Conservation (phyloP, 1,140 invertebrate genomes). For the Wasmannia auropunctata region DNA sequence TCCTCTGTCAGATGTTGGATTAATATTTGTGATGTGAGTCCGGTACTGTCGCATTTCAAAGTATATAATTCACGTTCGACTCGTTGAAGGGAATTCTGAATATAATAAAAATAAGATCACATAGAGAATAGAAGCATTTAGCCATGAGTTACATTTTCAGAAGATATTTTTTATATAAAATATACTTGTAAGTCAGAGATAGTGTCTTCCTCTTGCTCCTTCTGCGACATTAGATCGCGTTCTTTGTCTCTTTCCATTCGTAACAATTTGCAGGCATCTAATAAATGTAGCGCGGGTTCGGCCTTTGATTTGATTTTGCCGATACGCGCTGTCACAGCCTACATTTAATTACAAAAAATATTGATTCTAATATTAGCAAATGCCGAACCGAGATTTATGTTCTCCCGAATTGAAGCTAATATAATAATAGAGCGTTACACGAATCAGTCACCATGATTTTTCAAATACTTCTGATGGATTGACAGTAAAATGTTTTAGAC, state of each 20-base stretch:
- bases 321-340: constrained; percentile 83
- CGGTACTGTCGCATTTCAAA: constrained; percentile 84
- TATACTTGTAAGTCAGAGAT: constrained; percentile 77
- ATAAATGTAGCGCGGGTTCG: constrained; percentile 80
- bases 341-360: constrained; percentile 14
- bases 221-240: constrained; percentile 87
- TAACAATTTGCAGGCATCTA: constrained; percentile 89
- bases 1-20: constrained; percentile 92
- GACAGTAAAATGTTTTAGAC: too few species aligned
- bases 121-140: neutral
- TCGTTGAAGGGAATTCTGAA: constrained; percentile 77
- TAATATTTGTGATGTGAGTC: constrained; percentile 85
- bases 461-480: too few species aligned
- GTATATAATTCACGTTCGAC: constrained; percentile 77
- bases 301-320: constrained; percentile 86
- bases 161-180: neutral
- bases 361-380: neutral
- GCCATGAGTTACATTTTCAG: neutral
- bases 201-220: constrained; percentile 78
- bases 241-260: constrained; percentile 91
- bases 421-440: too few species aligned
- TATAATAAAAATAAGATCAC: neutral
- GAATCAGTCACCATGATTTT: too few species aligned
- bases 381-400: neutral
- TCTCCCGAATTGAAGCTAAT: neutral